Base-by-base conservation (phyloP, 2,113 vertebrate genomes). In the Rafetus swinhoei region DNA sequence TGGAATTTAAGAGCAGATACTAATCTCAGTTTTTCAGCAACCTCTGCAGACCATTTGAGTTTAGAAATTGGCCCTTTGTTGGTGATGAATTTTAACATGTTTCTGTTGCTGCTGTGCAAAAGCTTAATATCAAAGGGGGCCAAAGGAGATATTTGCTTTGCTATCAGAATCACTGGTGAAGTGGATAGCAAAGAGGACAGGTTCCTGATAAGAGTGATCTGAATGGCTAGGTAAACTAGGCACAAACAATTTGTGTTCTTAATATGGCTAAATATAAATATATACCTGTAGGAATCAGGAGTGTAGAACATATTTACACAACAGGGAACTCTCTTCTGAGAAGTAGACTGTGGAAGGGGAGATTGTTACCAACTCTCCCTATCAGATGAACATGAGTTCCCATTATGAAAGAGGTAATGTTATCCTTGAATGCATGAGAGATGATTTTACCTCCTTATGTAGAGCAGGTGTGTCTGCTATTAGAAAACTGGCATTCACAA, bases 1-100 rank as follows among this genome's bases (percentile, higher is more conserved):
- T 19, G 27, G 57, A 57, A 57, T 95, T 94, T 55, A 89, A 91
- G 92, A 93, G 93, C 87, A 86, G 91, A 55, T 74, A 81, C 39
- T 18, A 54, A 85, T 39, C n/a, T 69, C 22, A 69, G 21, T 2
- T 81, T 60, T 57, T 60, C 54, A 76, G 54, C 27, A 50, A 85
- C 4, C 0, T 88, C 82, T 55, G 22, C 29, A 62, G 82, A 92
- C 77, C 9, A 11, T 27, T 62, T 9, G 86, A 82, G 95, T 90
- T 81, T 86, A 77, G 93, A 95, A 94, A 91, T 12, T 88, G 81
- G 39, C 3, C 0, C 52, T 90, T 81, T 57, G 18, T 95, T 94
- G 88, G 80, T 95, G 32, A 80, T 83, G 85, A 94, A 84, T 77
- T 90, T 81, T 14, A 79, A 21, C 80, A 69, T 11, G 82, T 94